Evolutionary conservation across 2,888 invertebrate species (phyloP).

Genomic region (Alviniconcha strummeri): DNA sequence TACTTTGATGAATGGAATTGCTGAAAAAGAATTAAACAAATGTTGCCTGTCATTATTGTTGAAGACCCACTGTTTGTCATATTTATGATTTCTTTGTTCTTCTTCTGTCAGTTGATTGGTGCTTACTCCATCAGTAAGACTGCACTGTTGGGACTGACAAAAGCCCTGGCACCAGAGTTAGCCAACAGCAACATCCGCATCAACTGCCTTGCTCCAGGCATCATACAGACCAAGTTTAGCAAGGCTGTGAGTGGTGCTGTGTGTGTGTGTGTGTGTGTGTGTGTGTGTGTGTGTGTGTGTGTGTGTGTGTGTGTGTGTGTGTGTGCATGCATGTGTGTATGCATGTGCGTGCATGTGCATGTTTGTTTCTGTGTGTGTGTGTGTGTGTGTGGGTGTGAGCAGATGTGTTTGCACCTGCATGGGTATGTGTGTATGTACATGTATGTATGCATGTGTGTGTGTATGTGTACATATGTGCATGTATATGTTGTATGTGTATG

Average conservation of each 20-base stretch:
- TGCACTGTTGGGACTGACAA: slow-evolving; percentile 89
- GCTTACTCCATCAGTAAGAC: slow-evolving; percentile 96
- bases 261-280: not conserved
- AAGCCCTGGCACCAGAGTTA: slow-evolving; percentile 85
- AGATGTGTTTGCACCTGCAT: too few species aligned
- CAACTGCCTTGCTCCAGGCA: slow-evolving; percentile 93
- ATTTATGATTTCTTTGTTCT: too few species aligned
- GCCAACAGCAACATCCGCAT: slow-evolving; percentile 90
- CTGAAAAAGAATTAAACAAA: too few species aligned
- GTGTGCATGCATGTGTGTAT: not conserved
- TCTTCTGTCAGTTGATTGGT: slow-evolving; percentile 82
- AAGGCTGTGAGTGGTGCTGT: slow-evolving; percentile 64
- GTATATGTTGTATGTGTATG: too few species aligned
- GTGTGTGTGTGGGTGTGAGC: too few species aligned
- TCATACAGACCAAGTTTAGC: slow-evolving; percentile 93
- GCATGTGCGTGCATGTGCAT: not conserved
- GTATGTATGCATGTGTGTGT: too few species aligned
- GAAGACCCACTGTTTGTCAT: too few species aligned
- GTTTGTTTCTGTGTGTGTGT: too few species aligned
- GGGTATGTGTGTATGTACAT: too few species aligned
- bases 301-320: slow-evolving; percentile 61
- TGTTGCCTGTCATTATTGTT: too few species aligned
- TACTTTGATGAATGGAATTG: too few species aligned
- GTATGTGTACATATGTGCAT: too few species aligned
- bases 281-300: slow-evolving; percentile 21